Base-by-base conservation (phyloP, 2,113 vertebrate genomes). In the Arvicanthis niloticus region DNA sequence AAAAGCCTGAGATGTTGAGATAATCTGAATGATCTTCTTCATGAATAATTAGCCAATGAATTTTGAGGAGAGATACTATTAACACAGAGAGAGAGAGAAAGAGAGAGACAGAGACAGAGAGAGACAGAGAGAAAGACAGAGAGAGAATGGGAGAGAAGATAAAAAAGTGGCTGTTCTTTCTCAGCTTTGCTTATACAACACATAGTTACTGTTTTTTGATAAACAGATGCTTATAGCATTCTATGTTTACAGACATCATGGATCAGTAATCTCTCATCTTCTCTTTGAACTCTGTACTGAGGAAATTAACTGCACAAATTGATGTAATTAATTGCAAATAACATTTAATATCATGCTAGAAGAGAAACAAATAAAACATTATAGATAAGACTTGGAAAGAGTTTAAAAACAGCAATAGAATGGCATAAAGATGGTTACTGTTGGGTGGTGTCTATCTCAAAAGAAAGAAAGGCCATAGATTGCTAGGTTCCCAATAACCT, bases 221-320 rank as follows among this genome's bases (percentile, higher is more conserved):
- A 90, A 84, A 72, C 75, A 88, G 73, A 42, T 88, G 58, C 92
- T 94, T 81, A 93, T 76, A 88, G 42, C 15, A 45, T 93, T 48
- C 48, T 88, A 56, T 81, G 22, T 85, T 95, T 94, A 75, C 24
- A 77, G 88, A 80, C 34, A 72, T 85, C 24, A 19, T 48, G n/a
- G 40, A 60, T 93, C 58, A 94, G 60, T 31, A 51, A 58, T 88
- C 78, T 92, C 62, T 77, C 34, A 70, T 89, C 29, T 92, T 92
- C 42, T 40, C 40, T 72, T 92, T 86, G 70, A 93, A 96, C 89
- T 80, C 29, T 45, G 58, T 80, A 72, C 65, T 42, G 88, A 95
- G 72, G 7, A 96, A 93, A 92, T 96, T 51, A 56, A 8, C 60
- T 81, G 76, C 37, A 72, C 75, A 94, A 58, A 51, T 45, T 81